Conservation (phyloP, 2,113 vertebrate species). For the Nibea albiflora region DNA sequence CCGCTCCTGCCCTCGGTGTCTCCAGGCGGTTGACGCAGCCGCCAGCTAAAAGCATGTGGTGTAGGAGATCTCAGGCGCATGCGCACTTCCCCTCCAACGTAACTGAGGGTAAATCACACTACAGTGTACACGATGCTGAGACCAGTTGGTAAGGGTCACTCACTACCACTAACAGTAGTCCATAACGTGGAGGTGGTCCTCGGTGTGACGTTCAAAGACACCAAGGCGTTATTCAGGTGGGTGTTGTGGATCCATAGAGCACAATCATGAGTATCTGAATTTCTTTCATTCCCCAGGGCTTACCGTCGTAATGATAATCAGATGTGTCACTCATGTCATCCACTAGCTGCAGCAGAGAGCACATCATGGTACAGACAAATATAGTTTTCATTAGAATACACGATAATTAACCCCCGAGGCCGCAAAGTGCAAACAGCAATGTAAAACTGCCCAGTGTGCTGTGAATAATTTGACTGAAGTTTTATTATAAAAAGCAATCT, state of each 20-base stretch:
- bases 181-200: conserved; percentile 25
- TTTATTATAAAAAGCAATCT: conserved; percentile 4
- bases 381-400: background rate
- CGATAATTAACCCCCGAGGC: background rate
- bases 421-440: background rate
- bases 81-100: conserved; percentile 54
- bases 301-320: background rate
- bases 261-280: background rate
- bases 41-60: conserved; percentile 74
- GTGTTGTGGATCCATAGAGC: background rate
- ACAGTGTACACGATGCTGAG: conserved; percentile 50
- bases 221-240: background rate
- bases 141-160: conserved; percentile 42
- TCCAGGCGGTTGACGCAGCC: background rate
- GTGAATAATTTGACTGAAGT: background rate
- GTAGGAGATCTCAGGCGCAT: conserved; percentile 63
- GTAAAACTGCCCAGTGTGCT: background rate
- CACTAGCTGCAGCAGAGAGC: background rate
- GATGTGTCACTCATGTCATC: background rate
- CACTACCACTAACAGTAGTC: conserved; percentile 22
- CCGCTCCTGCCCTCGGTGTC: background rate
- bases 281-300: background rate
- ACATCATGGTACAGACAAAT: background rate
- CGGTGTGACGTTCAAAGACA: conserved; percentile 6
- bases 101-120: conserved; percentile 45